Conservation (phyloP, 2,888 invertebrate genomes). For the Drosophila mimica region DNA sequence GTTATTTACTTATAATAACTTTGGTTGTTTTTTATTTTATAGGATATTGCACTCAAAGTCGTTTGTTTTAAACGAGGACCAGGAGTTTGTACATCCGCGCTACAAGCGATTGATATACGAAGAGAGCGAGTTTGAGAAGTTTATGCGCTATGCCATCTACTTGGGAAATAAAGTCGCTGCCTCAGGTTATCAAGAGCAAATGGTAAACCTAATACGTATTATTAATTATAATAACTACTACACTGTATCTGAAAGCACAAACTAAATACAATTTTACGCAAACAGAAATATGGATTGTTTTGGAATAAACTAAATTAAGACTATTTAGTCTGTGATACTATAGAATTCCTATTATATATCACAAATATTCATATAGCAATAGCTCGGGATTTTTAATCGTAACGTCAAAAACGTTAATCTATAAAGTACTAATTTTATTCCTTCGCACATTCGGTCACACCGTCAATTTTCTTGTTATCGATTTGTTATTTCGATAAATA, state of each 20-base stretch:
- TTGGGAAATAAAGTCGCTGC: constrained; percentile 84
- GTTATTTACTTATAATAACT: background rate
- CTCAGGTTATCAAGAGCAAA: constrained; percentile 84
- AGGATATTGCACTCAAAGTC: constrained; percentile 82
- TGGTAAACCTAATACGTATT: constrained; percentile 83
- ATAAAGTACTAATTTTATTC: background rate
- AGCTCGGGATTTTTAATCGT: background rate
- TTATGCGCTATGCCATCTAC: constrained; percentile 83
- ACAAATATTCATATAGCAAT: background rate
- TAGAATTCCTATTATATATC: background rate
- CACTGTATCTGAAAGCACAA: constrained; percentile 43
- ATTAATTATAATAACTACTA: constrained; percentile 85
- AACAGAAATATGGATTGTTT: background rate
- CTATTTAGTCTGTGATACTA: background rate
- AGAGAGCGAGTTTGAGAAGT: constrained; percentile 83
- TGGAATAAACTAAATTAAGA: background rate
- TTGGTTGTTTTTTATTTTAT: background rate
- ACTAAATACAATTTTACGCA: constrained; percentile 8
- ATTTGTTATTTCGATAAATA: constrained; percentile 34
- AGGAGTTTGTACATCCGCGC: constrained; percentile 82
- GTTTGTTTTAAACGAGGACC: constrained; percentile 68
- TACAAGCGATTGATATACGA: constrained; percentile 82
- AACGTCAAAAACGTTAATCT: background rate
- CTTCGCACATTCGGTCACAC: constrained; percentile 20
- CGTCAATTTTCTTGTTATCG: constrained; percentile 29